Percentiles rank a stretch among this genome's conserved stretches.
Conservation (phyloP, 1,140 invertebrate genomes). For the Fopius arisanus region DNA sequence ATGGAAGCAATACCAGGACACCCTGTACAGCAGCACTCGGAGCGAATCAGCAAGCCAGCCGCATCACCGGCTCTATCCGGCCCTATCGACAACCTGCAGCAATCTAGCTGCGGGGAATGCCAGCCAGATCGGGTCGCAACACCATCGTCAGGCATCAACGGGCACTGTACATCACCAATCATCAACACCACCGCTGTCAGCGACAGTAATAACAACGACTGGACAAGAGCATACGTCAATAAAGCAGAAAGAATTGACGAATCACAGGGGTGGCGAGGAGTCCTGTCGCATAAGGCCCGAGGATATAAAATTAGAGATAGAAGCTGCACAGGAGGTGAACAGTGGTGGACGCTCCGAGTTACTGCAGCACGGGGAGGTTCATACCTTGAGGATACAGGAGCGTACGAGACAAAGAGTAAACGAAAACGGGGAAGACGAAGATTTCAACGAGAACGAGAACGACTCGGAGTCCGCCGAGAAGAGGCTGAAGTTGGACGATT, state of each 20-base stretch:
- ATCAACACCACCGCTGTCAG: slow-evolving; percentile 41
- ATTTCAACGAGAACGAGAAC: slow-evolving; percentile 25
- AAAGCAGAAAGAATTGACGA: slow-evolving; percentile 31
- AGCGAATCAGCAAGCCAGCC: slow-evolving; percentile 79
- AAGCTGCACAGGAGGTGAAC: slow-evolving; percentile 28
- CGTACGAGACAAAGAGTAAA: slow-evolving; percentile 6
- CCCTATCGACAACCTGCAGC: slow-evolving; percentile 44
- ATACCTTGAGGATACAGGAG: slow-evolving; percentile 15
- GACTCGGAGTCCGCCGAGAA: slow-evolving; percentile 38
- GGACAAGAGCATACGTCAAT: background rate
- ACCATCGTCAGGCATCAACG: slow-evolving; percentile 38
- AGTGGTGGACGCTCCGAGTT: slow-evolving; percentile 18
- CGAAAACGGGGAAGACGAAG: slow-evolving; percentile 4
- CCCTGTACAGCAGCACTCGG: slow-evolving; percentile 72
- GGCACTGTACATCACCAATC: slow-evolving; percentile 42
- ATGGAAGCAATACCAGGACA: slow-evolving; percentile 91
- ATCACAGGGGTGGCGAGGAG: slow-evolving; percentile 38
- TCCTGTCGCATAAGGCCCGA: background rate
- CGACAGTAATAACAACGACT: slow-evolving; percentile 44
- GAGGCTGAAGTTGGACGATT: slow-evolving; percentile 49
- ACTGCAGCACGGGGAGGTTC: slow-evolving; percentile 22
- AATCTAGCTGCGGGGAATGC: slow-evolving; percentile 25
- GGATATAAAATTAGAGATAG: slow-evolving; percentile 35
- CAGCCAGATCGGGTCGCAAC: slow-evolving; percentile 18
- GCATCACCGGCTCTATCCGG: slow-evolving; percentile 65